Base-by-base conservation (phyloP, 2,113 vertebrate species). In the Eira barbara region DNA sequence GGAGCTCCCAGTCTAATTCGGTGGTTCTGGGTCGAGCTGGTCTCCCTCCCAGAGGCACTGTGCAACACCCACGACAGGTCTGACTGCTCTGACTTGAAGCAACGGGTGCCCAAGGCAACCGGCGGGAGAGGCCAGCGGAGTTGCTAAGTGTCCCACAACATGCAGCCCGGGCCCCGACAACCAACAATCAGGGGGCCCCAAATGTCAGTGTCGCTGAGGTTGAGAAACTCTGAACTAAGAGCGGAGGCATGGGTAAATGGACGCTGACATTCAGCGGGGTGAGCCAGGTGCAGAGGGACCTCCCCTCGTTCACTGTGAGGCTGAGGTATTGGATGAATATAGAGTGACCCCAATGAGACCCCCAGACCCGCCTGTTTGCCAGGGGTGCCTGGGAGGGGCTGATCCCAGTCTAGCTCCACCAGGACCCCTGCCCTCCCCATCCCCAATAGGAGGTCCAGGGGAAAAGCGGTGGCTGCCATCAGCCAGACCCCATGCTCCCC, bases 1-100 rank as follows among this genome's bases (percentile, higher is more conserved):
- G 39, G 73, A 73, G 20, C 13, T 20, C 7, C 4, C 5, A 0
- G 5, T 34, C 55, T 21, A 25, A 1, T 36, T 83, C 31, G 0
- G 47, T 4, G 17, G n/a, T 39, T 89, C 39, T 79, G 2, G 4
- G 45, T 21, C 2, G 1, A 36, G 36, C 34, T 45, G 0, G 18
- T 29, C 67, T 47, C 36, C 12, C 47, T 71, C 49, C 29, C 0
- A 17, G 61, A 14, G 59, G 11, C 1, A 0, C 2, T 2, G 34
- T 21, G 3, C 1, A 12, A 13, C 6, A 3, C 67, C 20, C 15
- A 7, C 8, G 36, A 3, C 31, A 31, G 42, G 39, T 34, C 17
- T 34, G 42, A 17, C 81, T 21, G 21, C 47, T 0, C 0, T 0
- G 3, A 55, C 21, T 39, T 0, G 5, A 61, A 0, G 79, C 3